phyloP scores from a whole-genome alignment of 2,888 invertebrate species.

The Alloscopus bannaensis region DNA sequence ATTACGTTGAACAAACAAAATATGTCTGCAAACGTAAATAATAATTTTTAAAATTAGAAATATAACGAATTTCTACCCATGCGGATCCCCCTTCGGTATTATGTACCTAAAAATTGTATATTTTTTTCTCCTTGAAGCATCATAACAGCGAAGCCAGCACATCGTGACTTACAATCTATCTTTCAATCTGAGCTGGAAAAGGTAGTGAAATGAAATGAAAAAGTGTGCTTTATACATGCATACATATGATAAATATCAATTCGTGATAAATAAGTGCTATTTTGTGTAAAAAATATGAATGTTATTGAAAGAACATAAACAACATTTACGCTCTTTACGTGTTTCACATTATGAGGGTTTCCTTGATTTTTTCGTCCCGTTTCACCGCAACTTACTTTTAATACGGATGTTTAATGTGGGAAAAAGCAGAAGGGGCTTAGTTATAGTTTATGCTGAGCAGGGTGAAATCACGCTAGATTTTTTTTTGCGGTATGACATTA shows the following conservation, averaged over 20 bases:
- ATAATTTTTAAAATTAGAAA: neutral
- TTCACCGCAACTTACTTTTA: neutral
- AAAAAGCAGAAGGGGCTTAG: neutral
- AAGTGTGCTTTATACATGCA: no score
- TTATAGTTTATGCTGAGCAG: conserved; percentile 3
- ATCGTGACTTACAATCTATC: no score
- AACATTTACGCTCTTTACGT: neutral
- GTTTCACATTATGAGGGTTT: neutral
- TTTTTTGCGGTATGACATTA: neutral
- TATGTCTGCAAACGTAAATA: neutral
- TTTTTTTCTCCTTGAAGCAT: no score
- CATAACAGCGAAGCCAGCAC: no score
- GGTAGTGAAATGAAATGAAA: no score
- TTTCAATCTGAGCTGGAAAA: conserved; percentile 4
- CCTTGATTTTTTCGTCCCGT: neutral
- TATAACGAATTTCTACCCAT: neutral
- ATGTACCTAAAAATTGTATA: no score
- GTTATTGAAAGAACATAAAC: neutral
- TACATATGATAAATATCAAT: conserved; percentile 25
- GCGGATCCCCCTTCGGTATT: no score
- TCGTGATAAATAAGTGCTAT: conserved; percentile 36
- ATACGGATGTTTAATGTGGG: conserved; percentile 1
- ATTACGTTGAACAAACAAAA: neutral
- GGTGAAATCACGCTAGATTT: neutral
- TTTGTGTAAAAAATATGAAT: conserved; percentile 14